Conservation (phyloP, 1,140 invertebrate genomes). For the Bombus fervidus region DNA sequence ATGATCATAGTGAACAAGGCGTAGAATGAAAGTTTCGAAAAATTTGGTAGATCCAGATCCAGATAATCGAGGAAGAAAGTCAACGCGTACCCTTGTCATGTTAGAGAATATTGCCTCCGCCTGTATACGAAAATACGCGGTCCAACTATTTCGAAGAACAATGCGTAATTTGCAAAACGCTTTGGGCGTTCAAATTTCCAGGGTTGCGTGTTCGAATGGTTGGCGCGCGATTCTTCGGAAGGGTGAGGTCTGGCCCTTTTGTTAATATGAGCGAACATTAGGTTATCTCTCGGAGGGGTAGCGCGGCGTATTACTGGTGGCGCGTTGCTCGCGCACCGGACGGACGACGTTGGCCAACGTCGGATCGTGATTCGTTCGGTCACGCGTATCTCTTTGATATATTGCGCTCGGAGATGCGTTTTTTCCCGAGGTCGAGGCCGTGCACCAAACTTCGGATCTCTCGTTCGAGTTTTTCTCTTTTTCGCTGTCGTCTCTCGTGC, state of each 20-base stretch:
- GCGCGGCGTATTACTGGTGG: constrained; percentile 8
- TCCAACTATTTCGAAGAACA: no score
- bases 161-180: constrained; percentile 8
- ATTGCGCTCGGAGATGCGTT: constrained; percentile 60
- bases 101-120: no score
- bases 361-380: constrained; percentile 60
- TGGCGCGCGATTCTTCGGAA: constrained; percentile 8
- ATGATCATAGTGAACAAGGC: no score
- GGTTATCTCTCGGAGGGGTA: constrained; percentile 69
- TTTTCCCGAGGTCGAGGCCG: constrained; percentile 24
- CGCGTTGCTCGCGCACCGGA: constrained; percentile 33
- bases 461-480: constrained; percentile 55
- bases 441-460: constrained; percentile 51
- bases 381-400: constrained; percentile 72
- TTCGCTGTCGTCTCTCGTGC: constrained; percentile 48
- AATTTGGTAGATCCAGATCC: no score
- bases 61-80: no score
- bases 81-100: no score
- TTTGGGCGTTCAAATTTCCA: constrained; percentile 12
- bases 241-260: constrained; percentile 10
- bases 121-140: not conserved
- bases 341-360: constrained; percentile 46
- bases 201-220: not conserved
- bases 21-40: no score
- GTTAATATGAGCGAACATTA: constrained; percentile 75